Conservation (phyloP, 2,113 vertebrate genomes). For the Myocastor coypus region DNA sequence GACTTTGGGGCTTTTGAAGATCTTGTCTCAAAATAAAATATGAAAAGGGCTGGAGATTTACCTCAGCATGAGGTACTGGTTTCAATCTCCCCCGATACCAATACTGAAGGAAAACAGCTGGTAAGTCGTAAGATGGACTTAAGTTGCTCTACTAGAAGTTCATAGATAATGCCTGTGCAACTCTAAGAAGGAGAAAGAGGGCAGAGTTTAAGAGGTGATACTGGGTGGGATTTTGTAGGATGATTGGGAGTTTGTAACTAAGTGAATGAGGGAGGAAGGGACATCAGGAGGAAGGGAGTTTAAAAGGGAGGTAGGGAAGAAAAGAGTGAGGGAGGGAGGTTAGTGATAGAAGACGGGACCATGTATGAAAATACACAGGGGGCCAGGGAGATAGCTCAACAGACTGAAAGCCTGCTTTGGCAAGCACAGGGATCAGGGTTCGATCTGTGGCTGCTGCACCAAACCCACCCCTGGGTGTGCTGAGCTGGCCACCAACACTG, state of each 20-base stretch:
- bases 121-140: slow-evolving; percentile 1
- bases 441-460: too few species aligned
- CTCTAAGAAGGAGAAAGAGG: neutral
- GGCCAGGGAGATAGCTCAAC: too few species aligned
- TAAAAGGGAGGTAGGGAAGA: neutral
- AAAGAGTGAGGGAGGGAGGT: neutral
- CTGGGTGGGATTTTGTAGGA: neutral
- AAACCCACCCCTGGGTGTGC: too few species aligned
- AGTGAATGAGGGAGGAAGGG: neutral
- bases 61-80: neutral
- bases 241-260: neutral
- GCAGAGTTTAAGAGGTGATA: neutral
- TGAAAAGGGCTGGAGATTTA: neutral
- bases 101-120: neutral
- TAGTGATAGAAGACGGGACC: neutral
- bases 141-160: neutral
- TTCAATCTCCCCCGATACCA: neutral
- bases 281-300: neutral
- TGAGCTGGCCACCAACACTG: too few species aligned
- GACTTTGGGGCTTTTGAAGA: neutral
- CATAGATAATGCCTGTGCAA: neutral
- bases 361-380: neutral
- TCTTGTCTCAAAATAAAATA: neutral
- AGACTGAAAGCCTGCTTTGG: too few species aligned
- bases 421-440: too few species aligned